These are phyloP conservation scores for Chrysopa pallens DNA, from an alignment of 1,140 invertebrate species.

Conservation along the genomic window DNA sequence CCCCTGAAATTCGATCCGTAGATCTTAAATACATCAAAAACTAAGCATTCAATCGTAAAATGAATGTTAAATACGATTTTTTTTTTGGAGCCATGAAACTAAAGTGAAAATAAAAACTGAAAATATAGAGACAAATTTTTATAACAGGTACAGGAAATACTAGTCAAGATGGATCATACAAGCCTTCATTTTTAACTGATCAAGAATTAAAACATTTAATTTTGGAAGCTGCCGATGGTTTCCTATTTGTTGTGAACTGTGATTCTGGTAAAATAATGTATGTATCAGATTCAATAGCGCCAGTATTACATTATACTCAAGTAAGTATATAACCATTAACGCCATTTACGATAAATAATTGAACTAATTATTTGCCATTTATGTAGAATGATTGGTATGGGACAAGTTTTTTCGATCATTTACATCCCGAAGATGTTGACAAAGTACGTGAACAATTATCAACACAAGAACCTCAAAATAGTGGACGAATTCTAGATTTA, in stretches of 20 bases:
- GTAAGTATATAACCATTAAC: conserved; percentile 19
- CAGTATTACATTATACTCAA: conserved; percentile 91
- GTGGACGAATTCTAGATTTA: conserved; percentile 87
- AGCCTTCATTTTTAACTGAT: conserved; percentile 97
- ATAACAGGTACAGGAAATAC: conserved; percentile 82
- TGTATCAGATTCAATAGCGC: conserved; percentile 94
- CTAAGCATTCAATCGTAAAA: too few species aligned
- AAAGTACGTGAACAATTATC: conserved; percentile 96
- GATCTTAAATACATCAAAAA: too few species aligned
- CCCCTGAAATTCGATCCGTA: too few species aligned
- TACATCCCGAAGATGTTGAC: conserved; percentile 96
- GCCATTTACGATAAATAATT: not conserved
- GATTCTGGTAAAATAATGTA: conserved; percentile 95
- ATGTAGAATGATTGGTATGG: conserved; percentile 91
- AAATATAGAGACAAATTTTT: conserved; percentile 4
- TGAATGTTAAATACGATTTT: too few species aligned
- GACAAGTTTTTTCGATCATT: conserved; percentile 82
- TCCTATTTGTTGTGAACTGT: conserved; percentile 96
- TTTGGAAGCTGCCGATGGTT: conserved; percentile 96
- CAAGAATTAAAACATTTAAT: conserved; percentile 98
- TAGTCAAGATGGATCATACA: conserved; percentile 83
- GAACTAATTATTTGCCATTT: conserved; percentile 6
- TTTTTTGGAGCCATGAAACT: too few species aligned
- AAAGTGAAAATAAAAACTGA: too few species aligned
- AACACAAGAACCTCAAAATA: conserved; percentile 90